Conservation (phyloP, 1,140 invertebrate species). For the Oppia nitens region DNA sequence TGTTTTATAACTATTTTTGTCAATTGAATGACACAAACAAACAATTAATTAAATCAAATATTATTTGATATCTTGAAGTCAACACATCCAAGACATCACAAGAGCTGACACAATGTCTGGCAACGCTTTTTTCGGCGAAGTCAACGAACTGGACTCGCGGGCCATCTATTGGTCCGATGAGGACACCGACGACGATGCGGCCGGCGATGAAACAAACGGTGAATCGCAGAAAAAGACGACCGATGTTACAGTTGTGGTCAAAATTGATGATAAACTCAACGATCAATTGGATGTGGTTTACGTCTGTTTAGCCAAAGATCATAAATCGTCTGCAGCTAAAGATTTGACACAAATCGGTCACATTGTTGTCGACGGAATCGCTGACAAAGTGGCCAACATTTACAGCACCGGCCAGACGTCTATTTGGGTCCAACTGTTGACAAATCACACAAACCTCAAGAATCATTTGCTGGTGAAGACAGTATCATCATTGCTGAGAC, state of each 20-base stretch:
- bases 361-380: not conserved
- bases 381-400: not conserved
- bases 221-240: too few relatives aligned
- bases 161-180: conserved; percentile 12
- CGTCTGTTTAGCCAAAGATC: not conserved
- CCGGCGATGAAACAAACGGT: not conserved
- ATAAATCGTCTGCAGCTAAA: not conserved
- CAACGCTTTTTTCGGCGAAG: conserved; percentile 19
- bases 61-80: too few relatives aligned
- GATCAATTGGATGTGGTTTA: not conserved
- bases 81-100: too few relatives aligned
- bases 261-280: not conserved
- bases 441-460: not conserved
- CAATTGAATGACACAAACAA: too few relatives aligned
- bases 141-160: conserved; percentile 12
- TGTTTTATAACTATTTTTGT: too few relatives aligned
- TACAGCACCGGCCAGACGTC: not conserved
- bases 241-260: too few relatives aligned
- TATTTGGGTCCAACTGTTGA: not conserved
- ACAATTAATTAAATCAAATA: too few relatives aligned
- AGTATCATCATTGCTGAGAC: not conserved
- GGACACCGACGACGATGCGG: conserved; percentile 11
- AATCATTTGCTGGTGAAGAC: not conserved
- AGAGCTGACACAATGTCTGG: too few relatives aligned
- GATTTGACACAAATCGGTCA: not conserved